These are phyloP conservation scores for Anthopleura sola DNA, from an alignment of 64 coral and sea anemone species.

Conservation along the genomic window DNA sequence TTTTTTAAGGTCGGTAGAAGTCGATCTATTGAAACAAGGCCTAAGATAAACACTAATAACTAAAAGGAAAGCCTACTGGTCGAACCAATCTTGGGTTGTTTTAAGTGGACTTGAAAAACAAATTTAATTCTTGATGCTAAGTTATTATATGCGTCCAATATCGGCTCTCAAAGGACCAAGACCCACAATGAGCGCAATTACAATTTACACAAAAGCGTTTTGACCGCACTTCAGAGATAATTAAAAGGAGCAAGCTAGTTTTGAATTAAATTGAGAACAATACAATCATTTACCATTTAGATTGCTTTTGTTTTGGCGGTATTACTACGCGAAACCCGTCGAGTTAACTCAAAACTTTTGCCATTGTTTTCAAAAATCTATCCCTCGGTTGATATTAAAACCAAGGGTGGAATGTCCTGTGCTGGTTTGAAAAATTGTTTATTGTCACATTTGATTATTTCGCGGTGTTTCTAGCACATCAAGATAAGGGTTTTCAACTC, in stretches of 20 bases:
- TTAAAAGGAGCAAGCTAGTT: slow-evolving; percentile 71
- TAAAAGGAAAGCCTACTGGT: background rate
- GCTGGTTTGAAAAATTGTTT: background rate
- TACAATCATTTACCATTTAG: slow-evolving; percentile 94
- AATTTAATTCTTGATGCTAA: background rate
- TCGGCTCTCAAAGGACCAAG: slow-evolving; percentile 37
- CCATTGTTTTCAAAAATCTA: slow-evolving; percentile 32
- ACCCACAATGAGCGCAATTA: slow-evolving; percentile 88
- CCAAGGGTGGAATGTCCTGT: background rate
- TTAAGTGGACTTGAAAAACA: background rate
- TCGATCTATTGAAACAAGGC: background rate
- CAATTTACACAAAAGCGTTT: slow-evolving; percentile 60
- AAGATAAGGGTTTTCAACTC: background rate
- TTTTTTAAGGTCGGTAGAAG: background rate
- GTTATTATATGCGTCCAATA: slow-evolving; percentile 24
- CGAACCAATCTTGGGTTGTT: background rate
- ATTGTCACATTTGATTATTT: slow-evolving; percentile 6
- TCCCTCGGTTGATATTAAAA: background rate
- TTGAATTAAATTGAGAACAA: slow-evolving; percentile 94
- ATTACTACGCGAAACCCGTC: slow-evolving; percentile 59
- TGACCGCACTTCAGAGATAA: slow-evolving; percentile 40
- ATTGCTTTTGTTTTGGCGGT: slow-evolving; percentile 77
- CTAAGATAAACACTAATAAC: slow-evolving; percentile 8
- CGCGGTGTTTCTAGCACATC: background rate
- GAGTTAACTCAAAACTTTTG: slow-evolving; percentile 58